Evolutionary conservation across 2,888 invertebrate genomes (phyloP).

Genomic region (Danaus chrysippus): DNA sequence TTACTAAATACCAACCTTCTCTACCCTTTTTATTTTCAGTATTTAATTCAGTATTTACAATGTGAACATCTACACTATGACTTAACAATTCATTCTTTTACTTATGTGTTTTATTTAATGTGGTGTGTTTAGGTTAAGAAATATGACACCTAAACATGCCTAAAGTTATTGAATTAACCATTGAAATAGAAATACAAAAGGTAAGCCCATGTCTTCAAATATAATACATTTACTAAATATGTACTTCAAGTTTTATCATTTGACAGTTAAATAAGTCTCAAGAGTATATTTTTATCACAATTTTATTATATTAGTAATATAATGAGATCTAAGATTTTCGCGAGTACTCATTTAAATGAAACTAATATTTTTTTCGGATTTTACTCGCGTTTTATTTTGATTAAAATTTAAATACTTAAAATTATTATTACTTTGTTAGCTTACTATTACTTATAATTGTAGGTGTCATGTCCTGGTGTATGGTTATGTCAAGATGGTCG

Average conservation of each 20-base stretch:
- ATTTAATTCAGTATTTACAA: background rate
- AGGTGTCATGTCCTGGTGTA: constrained; percentile 92
- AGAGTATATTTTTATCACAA: background rate
- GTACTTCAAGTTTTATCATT: background rate
- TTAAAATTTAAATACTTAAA: background rate
- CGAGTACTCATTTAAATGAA: too few relatives aligned
- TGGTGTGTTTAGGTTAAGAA: constrained; percentile 10
- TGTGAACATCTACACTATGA: background rate
- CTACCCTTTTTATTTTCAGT: background rate
- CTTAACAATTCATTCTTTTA: background rate
- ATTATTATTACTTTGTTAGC: background rate
- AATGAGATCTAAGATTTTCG: too few relatives aligned
- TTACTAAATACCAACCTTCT: background rate
- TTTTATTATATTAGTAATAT: background rate
- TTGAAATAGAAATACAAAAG: constrained; percentile 78
- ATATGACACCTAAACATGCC: constrained; percentile 49
- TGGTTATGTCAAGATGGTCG: constrained; percentile 91
- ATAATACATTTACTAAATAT: background rate
- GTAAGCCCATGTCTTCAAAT: constrained; percentile 40
- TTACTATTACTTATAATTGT: constrained; percentile 21
- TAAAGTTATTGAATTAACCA: constrained; percentile 78
- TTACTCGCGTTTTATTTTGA: too few relatives aligned
- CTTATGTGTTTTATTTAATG: constrained; percentile 11
- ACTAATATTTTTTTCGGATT: too few relatives aligned
- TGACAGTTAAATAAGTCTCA: background rate